Evolutionary conservation across 2,797 vertebrate genomes (phyloP).

Genomic region (Enteromius afrohamiltoni): DNA sequence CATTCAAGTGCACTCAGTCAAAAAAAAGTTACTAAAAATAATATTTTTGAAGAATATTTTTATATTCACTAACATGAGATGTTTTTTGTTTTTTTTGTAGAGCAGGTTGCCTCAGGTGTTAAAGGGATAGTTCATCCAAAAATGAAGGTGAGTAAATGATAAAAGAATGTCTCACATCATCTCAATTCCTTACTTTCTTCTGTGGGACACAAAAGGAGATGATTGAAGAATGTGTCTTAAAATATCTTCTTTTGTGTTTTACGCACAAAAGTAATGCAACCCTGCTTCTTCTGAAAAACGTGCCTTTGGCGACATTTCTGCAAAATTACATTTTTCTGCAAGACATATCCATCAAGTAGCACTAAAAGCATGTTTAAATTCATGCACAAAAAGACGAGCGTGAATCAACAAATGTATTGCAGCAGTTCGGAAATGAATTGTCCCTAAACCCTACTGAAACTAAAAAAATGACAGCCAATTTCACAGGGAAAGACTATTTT

Average conservation of each 20-base stretch:
- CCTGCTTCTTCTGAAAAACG: neutral
- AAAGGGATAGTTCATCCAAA: neutral
- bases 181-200: neutral
- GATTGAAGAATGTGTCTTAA: neutral
- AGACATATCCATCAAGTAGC: neutral
- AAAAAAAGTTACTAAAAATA: slow-evolving; percentile 3
- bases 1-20: neutral
- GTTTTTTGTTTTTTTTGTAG: neutral
- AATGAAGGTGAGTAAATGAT: neutral
- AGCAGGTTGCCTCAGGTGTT: neutral
- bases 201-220: neutral
- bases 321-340: neutral
- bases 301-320: neutral
- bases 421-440: neutral
- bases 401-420: neutral
- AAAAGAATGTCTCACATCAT: neutral
- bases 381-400: neutral
- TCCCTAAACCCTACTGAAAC: neutral
- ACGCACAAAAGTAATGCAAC: neutral
- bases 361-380: neutral
- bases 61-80: neutral
- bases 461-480: neutral
- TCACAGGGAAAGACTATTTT: neutral
- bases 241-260: slow-evolving; percentile 1
- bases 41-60: neutral